A percentile compares a stretch with the other conserved stretches of the same genome.
Evolutionary conservation across 2,888 invertebrate genomes (phyloP).

Genomic region (Balanococcus diminutus): DNA sequence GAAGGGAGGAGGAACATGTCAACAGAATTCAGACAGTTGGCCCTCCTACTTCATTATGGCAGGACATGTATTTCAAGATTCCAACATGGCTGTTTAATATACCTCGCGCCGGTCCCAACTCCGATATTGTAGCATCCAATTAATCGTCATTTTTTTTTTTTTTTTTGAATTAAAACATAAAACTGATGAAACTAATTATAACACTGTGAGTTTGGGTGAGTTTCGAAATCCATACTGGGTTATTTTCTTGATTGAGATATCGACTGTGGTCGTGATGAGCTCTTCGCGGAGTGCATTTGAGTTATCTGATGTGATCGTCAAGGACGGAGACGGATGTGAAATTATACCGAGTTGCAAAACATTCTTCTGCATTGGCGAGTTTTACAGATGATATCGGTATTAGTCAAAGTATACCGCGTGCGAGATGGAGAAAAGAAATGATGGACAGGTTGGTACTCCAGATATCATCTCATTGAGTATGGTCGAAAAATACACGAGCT

Average conservation of each 20-base stretch:
- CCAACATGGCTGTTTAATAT: constrained; percentile 56
- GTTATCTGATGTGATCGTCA: neutral
- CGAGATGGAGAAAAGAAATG: neutral
- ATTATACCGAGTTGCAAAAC: neutral
- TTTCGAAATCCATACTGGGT: neutral
- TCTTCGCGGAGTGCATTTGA: neutral
- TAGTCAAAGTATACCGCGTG: neutral
- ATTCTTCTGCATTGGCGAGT: neutral
- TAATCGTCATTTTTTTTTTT: neutral
- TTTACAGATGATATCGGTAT: neutral
- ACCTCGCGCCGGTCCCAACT: constrained; percentile 17
- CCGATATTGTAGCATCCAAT: neutral
- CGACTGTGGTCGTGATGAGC: neutral
- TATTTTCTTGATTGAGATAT: neutral
- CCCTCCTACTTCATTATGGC: constrained; percentile 58
- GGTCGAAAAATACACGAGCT: neutral
- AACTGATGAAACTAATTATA: neutral
- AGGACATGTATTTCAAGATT: constrained; percentile 55
- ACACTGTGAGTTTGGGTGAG: neutral
- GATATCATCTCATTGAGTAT: neutral
- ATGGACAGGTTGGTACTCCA: neutral
- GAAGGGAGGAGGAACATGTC: constrained; percentile 55
- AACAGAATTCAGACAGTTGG: constrained; percentile 57
- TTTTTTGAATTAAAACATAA: neutral
- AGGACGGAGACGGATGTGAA: constrained; percentile 5